Base-by-base conservation (phyloP, 1,140 invertebrate genomes). In the Euglossa dilemma region DNA sequence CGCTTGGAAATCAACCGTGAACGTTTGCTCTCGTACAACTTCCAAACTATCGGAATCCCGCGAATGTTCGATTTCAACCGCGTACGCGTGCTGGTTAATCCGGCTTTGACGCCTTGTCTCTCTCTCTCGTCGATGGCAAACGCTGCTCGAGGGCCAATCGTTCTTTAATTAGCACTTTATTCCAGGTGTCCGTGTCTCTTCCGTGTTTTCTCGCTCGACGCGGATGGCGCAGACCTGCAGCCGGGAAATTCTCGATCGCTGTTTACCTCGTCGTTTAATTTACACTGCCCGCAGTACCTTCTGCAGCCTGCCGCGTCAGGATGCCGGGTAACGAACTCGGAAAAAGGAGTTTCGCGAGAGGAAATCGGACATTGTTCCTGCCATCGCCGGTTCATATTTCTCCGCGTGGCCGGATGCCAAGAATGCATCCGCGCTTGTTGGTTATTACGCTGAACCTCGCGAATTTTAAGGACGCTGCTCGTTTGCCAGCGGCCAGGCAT, bases 371-470 rank as follows among this genome's bases (percentile, higher is more conserved):
- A 57, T 75, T 75, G 80, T 66, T 50, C 79, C 71, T 67, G 59
- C 23, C 50, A 66, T 54, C 59, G 50, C 52, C 36, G 67, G 83
- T 87, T 83, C 76, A 87, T 80, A 84, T 87, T 87, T 84, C 85
- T 63, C 54, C 0, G 6, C 52, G 36, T 87, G 86, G 86, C 85
- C 54, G 50, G n/a, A 47, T 76, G 86, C 86, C 86, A 87, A 84
- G 64, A 80, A 80, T 80, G 66, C 67, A 67, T 84, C 81, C 61
- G 28, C 61, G 73, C 75, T 87, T 57, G 80, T 67, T 66, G 59
- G 54, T 77, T 56, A 80, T 80, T 80, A 77, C 83, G 61, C 59
- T 23, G 71, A 73, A 84, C 82, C 59, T 50, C 75, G 23, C 59
- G 50, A 87, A 77, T 80, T 87, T 80, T 69, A 73, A 52, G 23